A percentile compares a stretch with the other conserved stretches of the same genome.
phyloP scores from a whole-genome alignment of 1,140 invertebrate genomes.

The Drosophila lowei region DNA sequence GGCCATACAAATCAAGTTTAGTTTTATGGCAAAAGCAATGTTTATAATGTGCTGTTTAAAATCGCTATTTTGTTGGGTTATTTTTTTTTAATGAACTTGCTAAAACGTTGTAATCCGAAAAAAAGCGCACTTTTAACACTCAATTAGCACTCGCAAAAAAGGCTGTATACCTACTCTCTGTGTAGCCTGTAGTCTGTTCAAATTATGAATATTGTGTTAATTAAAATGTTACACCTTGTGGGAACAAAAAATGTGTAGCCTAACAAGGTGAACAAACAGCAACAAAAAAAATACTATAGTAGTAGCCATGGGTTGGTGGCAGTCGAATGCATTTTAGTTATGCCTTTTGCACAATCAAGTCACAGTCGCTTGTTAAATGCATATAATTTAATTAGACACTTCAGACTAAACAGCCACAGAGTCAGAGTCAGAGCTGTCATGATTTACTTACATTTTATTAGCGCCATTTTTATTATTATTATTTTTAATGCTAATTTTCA shows the following conservation, averaged over 20 bases:
- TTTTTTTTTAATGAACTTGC: conserved; percentile 29
- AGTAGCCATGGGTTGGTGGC: conserved; percentile 40
- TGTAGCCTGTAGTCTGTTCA: conserved; percentile 52
- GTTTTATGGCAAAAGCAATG: conserved; percentile 7
- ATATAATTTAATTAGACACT: conserved; percentile 77
- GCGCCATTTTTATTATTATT: conserved; percentile 18
- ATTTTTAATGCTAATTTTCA: conserved; percentile 52
- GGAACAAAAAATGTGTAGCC: conserved; percentile 43
- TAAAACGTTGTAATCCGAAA: conserved; percentile 16
- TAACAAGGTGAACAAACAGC: conserved; percentile 43
- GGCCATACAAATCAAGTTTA: conserved; percentile 25
- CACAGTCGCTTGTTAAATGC: conserved; percentile 72
- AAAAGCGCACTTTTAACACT: conserved; percentile 56
- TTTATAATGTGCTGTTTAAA: conserved; percentile 17
- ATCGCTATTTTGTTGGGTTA: not conserved
- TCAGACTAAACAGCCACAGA: conserved; percentile 59
- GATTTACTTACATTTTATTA: conserved; percentile 54
- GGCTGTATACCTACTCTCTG: not conserved
- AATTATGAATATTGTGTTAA: conserved; percentile 73
- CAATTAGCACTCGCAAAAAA: conserved; percentile 59
- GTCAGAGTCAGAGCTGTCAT: conserved; percentile 39
- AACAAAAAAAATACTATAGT: conserved; percentile 26
- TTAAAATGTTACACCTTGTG: conserved; percentile 80
- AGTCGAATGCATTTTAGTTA: conserved; percentile 64
- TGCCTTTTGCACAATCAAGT: conserved; percentile 76